phyloP scores from a whole-genome alignment of 2,797 vertebrate species.

The Pogonophryne albipinna region DNA sequence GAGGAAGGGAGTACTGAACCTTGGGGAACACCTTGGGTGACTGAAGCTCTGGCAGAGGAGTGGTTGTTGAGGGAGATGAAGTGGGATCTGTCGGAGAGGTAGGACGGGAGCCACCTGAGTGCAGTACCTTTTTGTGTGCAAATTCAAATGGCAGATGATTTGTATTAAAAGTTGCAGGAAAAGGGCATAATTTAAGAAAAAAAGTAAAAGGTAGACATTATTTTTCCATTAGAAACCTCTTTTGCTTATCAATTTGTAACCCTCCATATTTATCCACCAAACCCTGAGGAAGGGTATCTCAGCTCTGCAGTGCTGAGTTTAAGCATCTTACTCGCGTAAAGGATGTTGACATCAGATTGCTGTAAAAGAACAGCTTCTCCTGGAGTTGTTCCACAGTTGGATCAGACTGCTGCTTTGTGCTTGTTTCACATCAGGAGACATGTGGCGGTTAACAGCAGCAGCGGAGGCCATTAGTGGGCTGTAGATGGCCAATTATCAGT shows the following conservation, averaged over 20 bases:
- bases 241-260: neutral
- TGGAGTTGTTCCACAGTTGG: neutral
- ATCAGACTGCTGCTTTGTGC: neutral
- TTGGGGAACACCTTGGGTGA: no score
- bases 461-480: conserved; percentile 43
- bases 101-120: no score
- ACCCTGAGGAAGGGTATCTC: neutral
- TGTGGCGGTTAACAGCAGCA: conserved; percentile 37
- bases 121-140: no score
- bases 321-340: no score
- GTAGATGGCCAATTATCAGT: conserved; percentile 66
- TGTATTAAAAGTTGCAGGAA: neutral
- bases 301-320: neutral
- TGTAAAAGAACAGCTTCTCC: conserved; percentile 18
- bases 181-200: neutral
- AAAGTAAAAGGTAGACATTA: neutral
- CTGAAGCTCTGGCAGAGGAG: no score
- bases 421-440: conserved; percentile 18
- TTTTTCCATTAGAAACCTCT: neutral
- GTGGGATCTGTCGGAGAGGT: no score
- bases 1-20: no score
- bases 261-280: neutral
- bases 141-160: neutral
- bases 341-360: neutral
- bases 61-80: no score